Evolutionary conservation across 2,888 invertebrate species (phyloP).

Genomic region (Bedellia somnulentella): DNA sequence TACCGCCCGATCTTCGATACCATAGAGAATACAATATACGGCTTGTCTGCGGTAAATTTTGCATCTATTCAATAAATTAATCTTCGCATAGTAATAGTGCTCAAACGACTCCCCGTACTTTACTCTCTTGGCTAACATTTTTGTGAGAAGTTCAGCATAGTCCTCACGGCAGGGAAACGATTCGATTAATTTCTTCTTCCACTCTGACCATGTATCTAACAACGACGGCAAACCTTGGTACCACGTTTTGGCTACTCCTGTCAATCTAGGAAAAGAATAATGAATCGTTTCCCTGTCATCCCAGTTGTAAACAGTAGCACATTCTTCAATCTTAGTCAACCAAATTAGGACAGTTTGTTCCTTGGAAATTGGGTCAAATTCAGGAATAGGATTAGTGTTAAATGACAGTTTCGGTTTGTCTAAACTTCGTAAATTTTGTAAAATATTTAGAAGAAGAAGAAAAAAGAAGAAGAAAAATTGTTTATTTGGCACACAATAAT

Average conservation of each 20-base stretch:
- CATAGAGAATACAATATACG: constrained; percentile 13
- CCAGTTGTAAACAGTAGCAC: constrained; percentile 12
- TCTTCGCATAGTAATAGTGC: constrained; percentile 12
- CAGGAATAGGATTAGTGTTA: too few relatives aligned
- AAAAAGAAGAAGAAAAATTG: too few relatives aligned
- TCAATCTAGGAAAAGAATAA: constrained; percentile 13
- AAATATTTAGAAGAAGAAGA: too few relatives aligned
- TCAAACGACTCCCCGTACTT: constrained; percentile 10
- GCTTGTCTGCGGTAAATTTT: constrained; percentile 10
- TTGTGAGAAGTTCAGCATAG: constrained; percentile 11
- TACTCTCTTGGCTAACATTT: constrained; percentile 11
- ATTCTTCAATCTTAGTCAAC: too few relatives aligned
- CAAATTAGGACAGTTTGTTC: too few relatives aligned
- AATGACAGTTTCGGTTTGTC: too few relatives aligned
- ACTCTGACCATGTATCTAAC: constrained; percentile 13
- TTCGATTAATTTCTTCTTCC: constrained; percentile 11
- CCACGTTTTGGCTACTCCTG: too few relatives aligned
- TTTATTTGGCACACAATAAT: too few relatives aligned
- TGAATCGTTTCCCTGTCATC: constrained; percentile 12
- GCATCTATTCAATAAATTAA: too few relatives aligned
- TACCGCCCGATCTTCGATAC: constrained; percentile 12
- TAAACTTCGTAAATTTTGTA: too few relatives aligned
- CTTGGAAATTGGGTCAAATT: too few relatives aligned
- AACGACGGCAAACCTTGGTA: constrained; percentile 9
- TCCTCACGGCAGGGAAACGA: constrained; percentile 13